phyloP scores from a whole-genome alignment of 2,888 invertebrate genomes.

The Lasioglossum oenotherae region DNA sequence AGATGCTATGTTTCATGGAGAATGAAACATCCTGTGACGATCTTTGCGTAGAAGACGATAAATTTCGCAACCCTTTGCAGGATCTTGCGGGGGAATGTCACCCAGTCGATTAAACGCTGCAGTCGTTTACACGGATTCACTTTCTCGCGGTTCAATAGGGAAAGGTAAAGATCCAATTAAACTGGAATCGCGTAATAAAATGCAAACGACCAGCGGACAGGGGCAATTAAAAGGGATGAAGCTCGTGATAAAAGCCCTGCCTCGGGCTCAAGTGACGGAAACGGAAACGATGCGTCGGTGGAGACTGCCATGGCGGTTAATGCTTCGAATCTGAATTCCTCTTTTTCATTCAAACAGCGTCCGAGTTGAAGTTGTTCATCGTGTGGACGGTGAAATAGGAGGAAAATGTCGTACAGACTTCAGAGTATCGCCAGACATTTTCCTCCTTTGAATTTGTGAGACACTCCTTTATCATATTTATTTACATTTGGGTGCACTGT shows the following conservation, averaged over 20 bases:
- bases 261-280: conserved; percentile 8
- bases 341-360: background rate
- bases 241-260: conserved; percentile 43
- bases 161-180: conserved; percentile 43
- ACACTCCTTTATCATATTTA: background rate
- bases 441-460: background rate
- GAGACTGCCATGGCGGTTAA: conserved; percentile 8
- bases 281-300: conserved; percentile 23
- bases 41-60: background rate
- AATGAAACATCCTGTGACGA: background rate
- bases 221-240: conserved; percentile 53
- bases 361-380: background rate
- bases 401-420: background rate
- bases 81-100: background rate
- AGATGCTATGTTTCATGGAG: background rate
- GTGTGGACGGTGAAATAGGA: background rate
- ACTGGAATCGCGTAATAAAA: conserved; percentile 51
- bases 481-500: background rate
- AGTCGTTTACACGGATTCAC: conserved; percentile 34
- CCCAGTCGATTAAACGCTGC: conserved; percentile 11
- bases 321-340: background rate
- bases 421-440: background rate
- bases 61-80: background rate
- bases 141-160: conserved; percentile 20
- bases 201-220: conserved; percentile 51